Evolutionary conservation across 2,113 vertebrate genomes (phyloP), one percentile per base, ranked within the genome.

Genomic region (Hepsetus odoe): DNA sequence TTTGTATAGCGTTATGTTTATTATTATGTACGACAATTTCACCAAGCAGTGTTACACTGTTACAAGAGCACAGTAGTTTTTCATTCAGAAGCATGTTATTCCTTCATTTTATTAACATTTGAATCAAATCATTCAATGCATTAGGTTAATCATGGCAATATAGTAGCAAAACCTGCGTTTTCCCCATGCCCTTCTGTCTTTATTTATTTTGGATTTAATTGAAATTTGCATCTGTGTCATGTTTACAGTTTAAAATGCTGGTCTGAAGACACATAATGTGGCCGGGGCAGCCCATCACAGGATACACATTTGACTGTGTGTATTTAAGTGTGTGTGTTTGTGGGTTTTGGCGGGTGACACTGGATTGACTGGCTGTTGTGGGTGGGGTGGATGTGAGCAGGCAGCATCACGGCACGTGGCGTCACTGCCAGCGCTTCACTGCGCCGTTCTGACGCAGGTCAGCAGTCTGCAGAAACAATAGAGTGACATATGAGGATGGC

Each of bases 381-480:
- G 24, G 46, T 61, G 61, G 51, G 59, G 79, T 72, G 59, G 26
- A 61, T 42, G 16, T 22, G 49, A 24, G 73, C 30, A 10, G 35
- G 42, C 68, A 18, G 18, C 62, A 51, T 72, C 53, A 65, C 33
- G 46, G 68, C 72, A 18, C 61, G 40, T 67, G 68, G 66, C 53
- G 53, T 74, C 78, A 80, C 72, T 7, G 7, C 33, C 13, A 40
- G 65, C 42, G 26, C 81, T 79, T 74, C 49, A 59, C 51, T 46
- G 53, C 18, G 16, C 40, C 72, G 55, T 59, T 64, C 67, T 84
- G 83, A 84, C 67, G 72, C 67, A 76, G 22, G 46, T 71, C 61
- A 68, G 33, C 33, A 3, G 26, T 18, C 70, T 65, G 55, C 38
- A 64, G 55, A 77, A 84, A 84, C 76, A 84, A 84, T 79, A 78